Evolutionary conservation across 2,888 invertebrate genomes (phyloP).

Genomic region (Latrodectus hesperus): DNA sequence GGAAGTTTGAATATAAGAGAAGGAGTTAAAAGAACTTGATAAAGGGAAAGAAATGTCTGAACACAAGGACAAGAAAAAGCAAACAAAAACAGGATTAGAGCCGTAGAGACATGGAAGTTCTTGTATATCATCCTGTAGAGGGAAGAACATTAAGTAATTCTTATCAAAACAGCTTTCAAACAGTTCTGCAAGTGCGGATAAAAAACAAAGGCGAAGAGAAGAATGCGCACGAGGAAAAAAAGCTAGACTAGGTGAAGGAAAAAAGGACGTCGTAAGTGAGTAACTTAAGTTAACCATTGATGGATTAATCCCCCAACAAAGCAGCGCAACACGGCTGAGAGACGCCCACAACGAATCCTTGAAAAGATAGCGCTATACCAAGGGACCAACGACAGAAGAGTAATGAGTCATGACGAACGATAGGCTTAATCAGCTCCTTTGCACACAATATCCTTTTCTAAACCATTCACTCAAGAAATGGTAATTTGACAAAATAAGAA

Average conservation of each 20-base stretch:
- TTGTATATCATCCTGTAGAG: constrained; percentile 55
- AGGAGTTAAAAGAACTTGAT: not conserved
- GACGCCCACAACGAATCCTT: constrained; percentile 60
- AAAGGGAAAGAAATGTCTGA: no score
- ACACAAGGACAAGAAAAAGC: no score
- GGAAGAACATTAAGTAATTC: constrained; percentile 66
- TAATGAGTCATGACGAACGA: constrained; percentile 68
- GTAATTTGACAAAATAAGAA: constrained; percentile 57
- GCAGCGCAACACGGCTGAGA: constrained; percentile 32
- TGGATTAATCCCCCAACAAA: constrained; percentile 69
- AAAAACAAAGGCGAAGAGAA: constrained; percentile 17
- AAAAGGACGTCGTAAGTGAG: constrained; percentile 54
- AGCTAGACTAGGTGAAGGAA: constrained; percentile 32
- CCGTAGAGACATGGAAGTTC: constrained; percentile 33
- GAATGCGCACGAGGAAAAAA: constrained; percentile 34
- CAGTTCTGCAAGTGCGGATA: constrained; percentile 16
- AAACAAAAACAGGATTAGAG: not conserved
- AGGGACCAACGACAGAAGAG: constrained; percentile 59
- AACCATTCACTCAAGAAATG: constrained; percentile 57
- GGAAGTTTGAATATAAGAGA: not conserved
- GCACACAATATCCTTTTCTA: constrained; percentile 37
- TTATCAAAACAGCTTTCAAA: constrained; percentile 63
- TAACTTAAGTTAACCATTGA: constrained; percentile 69
- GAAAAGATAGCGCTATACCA: constrained; percentile 55
- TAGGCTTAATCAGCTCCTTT: constrained; percentile 65